Percentiles rank a stretch among this genome's conserved stretches.
Conservation (phyloP, 2,113 vertebrate species). For the Seriola dumerili region DNA sequence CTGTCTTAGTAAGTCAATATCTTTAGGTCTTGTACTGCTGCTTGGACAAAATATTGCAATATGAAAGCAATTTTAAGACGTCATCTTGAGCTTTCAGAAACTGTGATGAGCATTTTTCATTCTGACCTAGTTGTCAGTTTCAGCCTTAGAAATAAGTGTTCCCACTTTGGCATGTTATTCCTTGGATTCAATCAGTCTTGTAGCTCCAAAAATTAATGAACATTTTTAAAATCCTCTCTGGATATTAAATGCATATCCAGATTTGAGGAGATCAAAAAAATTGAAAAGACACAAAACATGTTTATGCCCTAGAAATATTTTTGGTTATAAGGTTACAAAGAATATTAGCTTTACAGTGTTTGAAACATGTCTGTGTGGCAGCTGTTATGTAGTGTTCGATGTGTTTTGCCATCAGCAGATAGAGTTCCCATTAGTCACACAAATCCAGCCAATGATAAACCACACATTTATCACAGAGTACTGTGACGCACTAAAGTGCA, state of each 20-base stretch:
- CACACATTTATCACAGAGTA: constrained; percentile 4
- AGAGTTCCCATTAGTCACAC: not conserved
- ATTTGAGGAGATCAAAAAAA: not conserved
- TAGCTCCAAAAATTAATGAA: too few relatives aligned
- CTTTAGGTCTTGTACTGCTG: not conserved
- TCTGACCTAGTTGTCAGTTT: not conserved
- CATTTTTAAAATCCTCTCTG: too few relatives aligned
- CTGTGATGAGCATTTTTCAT: not conserved
- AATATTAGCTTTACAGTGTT: not conserved
- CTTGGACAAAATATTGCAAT: not conserved
- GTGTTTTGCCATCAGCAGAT: not conserved
- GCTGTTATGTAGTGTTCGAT: too few relatives aligned
- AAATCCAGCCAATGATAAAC: constrained; percentile 5
- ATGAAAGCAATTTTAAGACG: not conserved
- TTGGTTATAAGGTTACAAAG: too few relatives aligned
- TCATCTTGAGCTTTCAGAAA: not conserved
- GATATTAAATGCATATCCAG: not conserved
- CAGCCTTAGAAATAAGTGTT: not conserved
- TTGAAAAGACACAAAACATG: not conserved
- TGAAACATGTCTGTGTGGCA: not conserved
- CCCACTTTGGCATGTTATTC: not conserved
- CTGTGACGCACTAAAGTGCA: not conserved
- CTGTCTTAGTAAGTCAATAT: not conserved
- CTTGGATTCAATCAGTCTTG: not conserved
- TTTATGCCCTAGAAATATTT: not conserved